phyloP scores from a whole-genome alignment of 2,797 vertebrate genomes.

The Scolopax bukidnonensis region DNA sequence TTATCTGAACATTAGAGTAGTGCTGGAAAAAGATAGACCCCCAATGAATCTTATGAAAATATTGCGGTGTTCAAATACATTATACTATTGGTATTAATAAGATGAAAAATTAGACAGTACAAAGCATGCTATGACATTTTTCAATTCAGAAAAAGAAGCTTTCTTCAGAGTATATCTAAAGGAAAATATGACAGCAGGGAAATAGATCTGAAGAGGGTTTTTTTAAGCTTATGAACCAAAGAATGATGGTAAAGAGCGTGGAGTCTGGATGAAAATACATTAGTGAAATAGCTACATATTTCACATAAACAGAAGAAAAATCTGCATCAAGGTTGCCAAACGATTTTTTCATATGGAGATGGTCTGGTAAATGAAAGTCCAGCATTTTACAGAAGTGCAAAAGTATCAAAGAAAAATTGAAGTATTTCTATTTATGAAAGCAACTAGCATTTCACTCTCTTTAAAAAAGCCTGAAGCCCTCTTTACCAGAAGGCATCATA shows the following conservation, averaged over 20 bases:
- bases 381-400: background rate
- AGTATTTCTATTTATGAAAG: conserved; percentile 25
- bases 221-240: conserved; percentile 47
- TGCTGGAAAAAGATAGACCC: conserved; percentile 69
- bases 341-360: background rate
- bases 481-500: background rate
- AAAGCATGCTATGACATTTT: conserved; percentile 65
- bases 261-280: conserved; percentile 8
- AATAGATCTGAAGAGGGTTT: conserved; percentile 52
- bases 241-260: conserved; percentile 24
- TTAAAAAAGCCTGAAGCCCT: background rate
- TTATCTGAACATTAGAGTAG: conserved; percentile 70
- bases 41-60: conserved; percentile 75
- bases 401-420: conserved; percentile 1
- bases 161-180: conserved; percentile 53
- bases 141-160: conserved; percentile 60
- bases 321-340: background rate
- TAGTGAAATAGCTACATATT: conserved; percentile 1
- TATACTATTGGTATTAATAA: conserved; percentile 71
- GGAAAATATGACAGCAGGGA: conserved; percentile 66
- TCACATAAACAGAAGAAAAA: conserved; percentile 21
- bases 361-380: background rate
- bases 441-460: background rate
- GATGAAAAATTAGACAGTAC: conserved; percentile 72
- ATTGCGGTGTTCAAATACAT: conserved; percentile 56